Conservation (phyloP, 2,113 vertebrate species). For the Corydoras sp. region DNA sequence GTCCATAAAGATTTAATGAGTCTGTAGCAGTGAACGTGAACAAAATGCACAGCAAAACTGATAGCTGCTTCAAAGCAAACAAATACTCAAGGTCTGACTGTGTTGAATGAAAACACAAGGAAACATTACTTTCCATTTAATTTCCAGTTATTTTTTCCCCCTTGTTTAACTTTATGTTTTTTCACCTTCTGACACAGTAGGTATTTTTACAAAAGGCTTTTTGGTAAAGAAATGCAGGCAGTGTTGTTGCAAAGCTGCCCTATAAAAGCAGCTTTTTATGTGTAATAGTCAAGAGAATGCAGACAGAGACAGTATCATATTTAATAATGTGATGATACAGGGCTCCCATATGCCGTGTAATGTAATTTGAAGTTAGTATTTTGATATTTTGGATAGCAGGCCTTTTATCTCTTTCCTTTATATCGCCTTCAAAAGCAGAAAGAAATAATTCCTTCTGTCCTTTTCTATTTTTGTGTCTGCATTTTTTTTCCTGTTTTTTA, state of each 20-base stretch:
- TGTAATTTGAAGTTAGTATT: constrained; percentile 38
- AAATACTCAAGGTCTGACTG: neutral
- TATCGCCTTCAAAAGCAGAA: neutral
- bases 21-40: neutral
- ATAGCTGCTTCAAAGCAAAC: neutral
- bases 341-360: constrained; percentile 27
- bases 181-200: neutral
- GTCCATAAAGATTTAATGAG: neutral
- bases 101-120: neutral
- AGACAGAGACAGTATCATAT: constrained; percentile 36
- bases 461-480: neutral
- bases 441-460: neutral
- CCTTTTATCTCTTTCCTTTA: neutral
- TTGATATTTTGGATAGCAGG: neutral
- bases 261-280: neutral
- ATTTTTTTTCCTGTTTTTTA: constrained; percentile 6
- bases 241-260: neutral
- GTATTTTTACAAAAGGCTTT: too few species aligned
- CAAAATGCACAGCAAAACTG: neutral
- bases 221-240: too few species aligned
- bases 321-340: constrained; percentile 33
- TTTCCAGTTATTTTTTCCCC: constrained; percentile 18
- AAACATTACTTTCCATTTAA: constrained; percentile 44
- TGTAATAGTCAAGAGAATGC: constrained; percentile 20
- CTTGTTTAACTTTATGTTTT: constrained; percentile 1